These are phyloP conservation scores for Paragorgia papillata DNA, from an alignment of 92 coral and sea anemone genomes.

Conservation along the genomic window DNA sequence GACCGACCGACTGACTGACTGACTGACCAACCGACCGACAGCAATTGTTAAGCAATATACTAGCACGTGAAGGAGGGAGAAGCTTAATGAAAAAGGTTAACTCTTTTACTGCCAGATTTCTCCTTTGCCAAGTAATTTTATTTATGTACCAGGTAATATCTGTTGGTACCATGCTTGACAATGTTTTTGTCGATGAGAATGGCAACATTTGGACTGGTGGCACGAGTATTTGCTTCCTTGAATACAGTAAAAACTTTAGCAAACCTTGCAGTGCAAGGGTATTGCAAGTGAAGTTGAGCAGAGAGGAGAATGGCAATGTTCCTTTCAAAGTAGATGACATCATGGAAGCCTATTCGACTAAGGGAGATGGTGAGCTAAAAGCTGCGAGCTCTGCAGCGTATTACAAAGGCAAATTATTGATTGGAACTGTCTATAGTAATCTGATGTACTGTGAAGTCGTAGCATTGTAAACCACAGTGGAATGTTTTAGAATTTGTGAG, in stretches of 20 bases:
- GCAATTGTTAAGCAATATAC: too few species aligned
- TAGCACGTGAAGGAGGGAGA: too few species aligned
- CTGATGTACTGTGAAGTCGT: conserved; percentile 79
- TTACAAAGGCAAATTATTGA: conserved; percentile 69
- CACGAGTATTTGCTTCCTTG: conserved; percentile 50
- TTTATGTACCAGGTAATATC: background rate
- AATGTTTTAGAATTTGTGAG: too few species aligned
- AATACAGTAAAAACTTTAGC: conserved; percentile 58
- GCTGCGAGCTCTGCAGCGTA: conserved; percentile 56
- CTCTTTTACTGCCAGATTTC: background rate
- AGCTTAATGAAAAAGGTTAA: background rate
- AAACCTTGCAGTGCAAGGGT: conserved; percentile 71
- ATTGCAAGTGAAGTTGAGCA: conserved; percentile 52
- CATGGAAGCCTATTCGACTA: conserved; percentile 41
- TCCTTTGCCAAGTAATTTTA: background rate
- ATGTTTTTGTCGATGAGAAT: conserved; percentile 73
- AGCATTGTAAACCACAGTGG: conserved; percentile 2
- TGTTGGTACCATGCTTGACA: conserved; percentile 49
- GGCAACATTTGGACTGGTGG: conserved; percentile 83
- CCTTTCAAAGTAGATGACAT: conserved; percentile 41
- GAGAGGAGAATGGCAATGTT: conserved; percentile 23
- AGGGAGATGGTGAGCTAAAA: conserved; percentile 43
- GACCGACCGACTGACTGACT: too few species aligned
- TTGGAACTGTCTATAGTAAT: conserved; percentile 71
- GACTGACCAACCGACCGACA: too few species aligned